Percentiles rank a stretch among this genome's conserved stretches.
Evolutionary conservation across 2,113 vertebrate species (phyloP).

Genomic region (Sphyrna mokarran): DNA sequence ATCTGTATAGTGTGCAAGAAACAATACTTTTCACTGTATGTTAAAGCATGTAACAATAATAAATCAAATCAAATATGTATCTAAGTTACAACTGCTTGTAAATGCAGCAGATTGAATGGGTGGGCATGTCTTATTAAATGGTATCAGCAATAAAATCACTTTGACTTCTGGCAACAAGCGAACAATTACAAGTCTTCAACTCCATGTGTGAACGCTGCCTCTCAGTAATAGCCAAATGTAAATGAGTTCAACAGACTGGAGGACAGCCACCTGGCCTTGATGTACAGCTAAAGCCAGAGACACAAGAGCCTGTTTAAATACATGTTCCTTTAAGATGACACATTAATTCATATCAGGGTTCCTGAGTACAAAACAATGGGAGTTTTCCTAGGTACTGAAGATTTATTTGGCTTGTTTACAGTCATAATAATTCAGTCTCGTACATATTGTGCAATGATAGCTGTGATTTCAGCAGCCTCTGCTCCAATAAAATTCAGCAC

Average conservation of each 20-base stretch:
- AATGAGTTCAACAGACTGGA: not conserved
- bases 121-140: not conserved
- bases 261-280: not conserved
- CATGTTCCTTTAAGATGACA: not conserved
- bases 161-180: not conserved
- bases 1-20: too few species aligned
- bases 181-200: not conserved
- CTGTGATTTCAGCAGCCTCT: not conserved
- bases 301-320: not conserved
- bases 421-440: not conserved
- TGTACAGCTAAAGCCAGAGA: not conserved
- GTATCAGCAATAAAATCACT: not conserved
- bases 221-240: not conserved
- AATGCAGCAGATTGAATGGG: not conserved
- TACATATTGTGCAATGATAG: not conserved
- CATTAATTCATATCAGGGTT: not conserved
- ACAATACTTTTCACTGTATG: too few species aligned
- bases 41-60: too few species aligned
- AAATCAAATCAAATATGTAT: not conserved
- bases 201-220: not conserved
- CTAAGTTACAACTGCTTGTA: not conserved
- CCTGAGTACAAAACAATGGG: not conserved
- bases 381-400: not conserved
- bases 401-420: not conserved
- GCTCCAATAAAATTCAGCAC: not conserved